Evolutionary conservation across 2,113 vertebrate species (phyloP).

Genomic region (Cyprinodon tularosa): DNA sequence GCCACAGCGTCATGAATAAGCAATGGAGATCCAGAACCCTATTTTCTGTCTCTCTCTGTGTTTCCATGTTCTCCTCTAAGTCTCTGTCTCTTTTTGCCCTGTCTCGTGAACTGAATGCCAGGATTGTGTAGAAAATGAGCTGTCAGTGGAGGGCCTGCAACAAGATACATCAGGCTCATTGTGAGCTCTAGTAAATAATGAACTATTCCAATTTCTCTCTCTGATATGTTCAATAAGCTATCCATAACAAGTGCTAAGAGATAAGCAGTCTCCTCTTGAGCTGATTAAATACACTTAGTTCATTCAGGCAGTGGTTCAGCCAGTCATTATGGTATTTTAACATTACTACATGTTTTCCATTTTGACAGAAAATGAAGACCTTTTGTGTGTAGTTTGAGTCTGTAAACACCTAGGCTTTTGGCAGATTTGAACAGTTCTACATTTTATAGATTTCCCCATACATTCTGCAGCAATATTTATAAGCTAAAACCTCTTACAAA

Average conservation of each 20-base stretch:
- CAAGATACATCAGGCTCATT: conserved; percentile 80
- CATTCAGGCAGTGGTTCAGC: conserved; percentile 61
- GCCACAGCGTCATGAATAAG: conserved; percentile 80
- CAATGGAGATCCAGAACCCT: conserved; percentile 73
- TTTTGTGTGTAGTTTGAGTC: conserved; percentile 10
- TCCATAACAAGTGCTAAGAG: conserved; percentile 77
- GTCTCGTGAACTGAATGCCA: conserved; percentile 71
- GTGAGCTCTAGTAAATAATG: conserved; percentile 79
- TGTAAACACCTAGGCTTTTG: not conserved
- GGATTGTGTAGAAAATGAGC: conserved; percentile 83
- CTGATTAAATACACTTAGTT: conserved; percentile 75
- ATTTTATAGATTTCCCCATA: too few relatives aligned
- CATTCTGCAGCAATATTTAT: too few relatives aligned
- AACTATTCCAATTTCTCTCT: conserved; percentile 74
- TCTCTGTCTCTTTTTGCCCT: conserved; percentile 34
- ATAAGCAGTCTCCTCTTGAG: conserved; percentile 75
- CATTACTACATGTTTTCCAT: conserved; percentile 54
- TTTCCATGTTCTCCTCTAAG: conserved; percentile 44
- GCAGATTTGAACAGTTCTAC: not conserved
- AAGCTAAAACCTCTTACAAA: not conserved
- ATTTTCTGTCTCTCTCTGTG: conserved; percentile 66
- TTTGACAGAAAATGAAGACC: conserved; percentile 36
- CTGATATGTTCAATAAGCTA: conserved; percentile 78
- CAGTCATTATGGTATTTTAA: conserved; percentile 45
- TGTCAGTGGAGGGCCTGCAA: conserved; percentile 76